phyloP scores from a whole-genome alignment of 1,140 invertebrate genomes.

The Dendroctonus ponderosae region DNA sequence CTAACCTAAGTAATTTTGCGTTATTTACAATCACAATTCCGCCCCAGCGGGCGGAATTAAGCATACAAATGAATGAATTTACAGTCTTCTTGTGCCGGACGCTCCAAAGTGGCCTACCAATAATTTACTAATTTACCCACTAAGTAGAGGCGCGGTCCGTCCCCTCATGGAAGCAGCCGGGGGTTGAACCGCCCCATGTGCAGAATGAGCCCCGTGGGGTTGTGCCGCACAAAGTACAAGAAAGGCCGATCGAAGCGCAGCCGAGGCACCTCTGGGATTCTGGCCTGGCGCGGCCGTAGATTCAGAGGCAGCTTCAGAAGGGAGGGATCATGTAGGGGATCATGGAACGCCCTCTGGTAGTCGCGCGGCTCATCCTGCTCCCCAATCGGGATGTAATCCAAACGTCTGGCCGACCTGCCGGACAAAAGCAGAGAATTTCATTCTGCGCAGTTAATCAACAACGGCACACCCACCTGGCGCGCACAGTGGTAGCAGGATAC shows the following conservation, averaged over 20 bases:
- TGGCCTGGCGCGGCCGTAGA: constrained; percentile 66
- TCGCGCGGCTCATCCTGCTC: constrained; percentile 30
- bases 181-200: constrained; percentile 84
- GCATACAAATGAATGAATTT: not conserved
- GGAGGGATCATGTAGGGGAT: constrained; percentile 61
- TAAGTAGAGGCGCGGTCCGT: not conserved
- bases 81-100: constrained; percentile 10
- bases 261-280: constrained; percentile 66
- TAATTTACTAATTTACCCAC: not conserved
- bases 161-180: constrained; percentile 63
- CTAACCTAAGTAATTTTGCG: too few relatives aligned
- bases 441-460: not conserved
- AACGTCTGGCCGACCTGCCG: constrained; percentile 4
- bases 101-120: not conserved
- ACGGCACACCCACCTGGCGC: constrained; percentile 47
- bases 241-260: constrained; percentile 82
- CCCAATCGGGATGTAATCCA: not conserved
- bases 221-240: constrained; percentile 81
- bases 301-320: constrained; percentile 63
- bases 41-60: too few relatives aligned
- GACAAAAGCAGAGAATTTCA: not conserved
- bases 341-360: constrained; percentile 59
- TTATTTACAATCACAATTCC: too few relatives aligned
- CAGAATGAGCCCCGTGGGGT: constrained; percentile 81
- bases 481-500: constrained; percentile 66